A percentile compares a stretch with the other conserved stretches of the same genome.
Conservation (phyloP, 2,113 vertebrate genomes). For the Cavia aperea region DNA sequence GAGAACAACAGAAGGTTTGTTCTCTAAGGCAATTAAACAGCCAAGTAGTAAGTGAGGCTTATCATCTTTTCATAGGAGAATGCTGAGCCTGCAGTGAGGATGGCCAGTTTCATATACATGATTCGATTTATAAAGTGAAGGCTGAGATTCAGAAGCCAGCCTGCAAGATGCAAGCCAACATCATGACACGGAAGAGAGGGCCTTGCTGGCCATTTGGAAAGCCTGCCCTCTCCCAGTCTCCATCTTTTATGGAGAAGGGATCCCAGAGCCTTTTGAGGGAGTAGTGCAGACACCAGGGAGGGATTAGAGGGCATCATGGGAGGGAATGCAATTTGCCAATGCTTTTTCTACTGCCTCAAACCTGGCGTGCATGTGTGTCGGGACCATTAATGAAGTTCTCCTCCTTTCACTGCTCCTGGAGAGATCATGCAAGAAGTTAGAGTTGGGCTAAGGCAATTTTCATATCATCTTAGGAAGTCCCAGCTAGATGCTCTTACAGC, state of each 20-base stretch:
- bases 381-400: background rate
- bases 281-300: background rate
- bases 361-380: background rate
- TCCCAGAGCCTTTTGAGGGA: background rate
- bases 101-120: background rate
- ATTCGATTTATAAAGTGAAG: conserved; percentile 42
- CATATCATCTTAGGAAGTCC: background rate
- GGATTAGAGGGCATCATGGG: background rate
- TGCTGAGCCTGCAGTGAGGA: background rate
- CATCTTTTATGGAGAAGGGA: background rate
- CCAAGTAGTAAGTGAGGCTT: background rate
- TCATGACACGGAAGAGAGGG: background rate
- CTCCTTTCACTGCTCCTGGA: background rate
- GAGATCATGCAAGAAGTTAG: background rate
- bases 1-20: background rate
- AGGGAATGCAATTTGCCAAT: background rate
- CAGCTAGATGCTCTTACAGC: background rate
- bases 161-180: background rate
- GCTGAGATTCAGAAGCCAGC: background rate
- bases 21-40: background rate
- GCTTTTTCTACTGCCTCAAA: background rate
- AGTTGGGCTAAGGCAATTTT: background rate
- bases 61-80: conserved; percentile 19
- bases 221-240: background rate
- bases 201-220: background rate